Base-by-base conservation (phyloP, 2,113 vertebrate species). In the Alectura lathami region DNA sequence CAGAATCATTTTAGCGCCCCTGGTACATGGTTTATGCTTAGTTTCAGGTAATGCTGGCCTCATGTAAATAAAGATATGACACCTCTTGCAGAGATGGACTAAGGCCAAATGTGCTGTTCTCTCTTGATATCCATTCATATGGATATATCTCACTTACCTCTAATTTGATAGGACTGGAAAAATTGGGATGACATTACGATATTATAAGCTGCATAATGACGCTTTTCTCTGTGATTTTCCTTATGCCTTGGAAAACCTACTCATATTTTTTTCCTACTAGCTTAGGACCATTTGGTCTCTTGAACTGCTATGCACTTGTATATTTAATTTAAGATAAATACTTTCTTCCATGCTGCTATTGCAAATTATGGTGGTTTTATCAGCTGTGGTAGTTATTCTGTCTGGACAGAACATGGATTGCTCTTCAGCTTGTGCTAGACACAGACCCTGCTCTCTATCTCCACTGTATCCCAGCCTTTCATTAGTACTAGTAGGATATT, bases 341-440 rank as follows among this genome's bases (percentile, higher is more conserved):
- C 22, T 73, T 67, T 72, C 40, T 90, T 86, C 30, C 30, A 24
- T 69, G 23, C 38, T 90, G 21, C 40, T 90, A 7, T 83, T 83
- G 48, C 27, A 64, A 83, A 80, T 8, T 43, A 13, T 51, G 5
- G 63, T 77, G 22, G 12, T 89, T 94, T 94, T 94, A 60, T 91
- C 72, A 92, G 38, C 64, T 93, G 64, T 74, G 67, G 89, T 89
- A 62, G 76, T 95, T 94, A 70, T 84, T 91, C n/a, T 68, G 50
- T 74, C 59, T 81, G 69, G 79, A 70, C 48, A 86, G 60, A 83
- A 54, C 48, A 51, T 9, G 16, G 18, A 1, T 69, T 89, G 27
- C 16, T 84, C 40, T 88, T 85, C 81, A 68, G 8, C 56, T 76
- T 54, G 34, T 30, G 60, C 57, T 63, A 51, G 43, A 14, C 21